Conservation (phyloP, 1,140 invertebrate genomes). For the Drosophila pallidifrons region DNA sequence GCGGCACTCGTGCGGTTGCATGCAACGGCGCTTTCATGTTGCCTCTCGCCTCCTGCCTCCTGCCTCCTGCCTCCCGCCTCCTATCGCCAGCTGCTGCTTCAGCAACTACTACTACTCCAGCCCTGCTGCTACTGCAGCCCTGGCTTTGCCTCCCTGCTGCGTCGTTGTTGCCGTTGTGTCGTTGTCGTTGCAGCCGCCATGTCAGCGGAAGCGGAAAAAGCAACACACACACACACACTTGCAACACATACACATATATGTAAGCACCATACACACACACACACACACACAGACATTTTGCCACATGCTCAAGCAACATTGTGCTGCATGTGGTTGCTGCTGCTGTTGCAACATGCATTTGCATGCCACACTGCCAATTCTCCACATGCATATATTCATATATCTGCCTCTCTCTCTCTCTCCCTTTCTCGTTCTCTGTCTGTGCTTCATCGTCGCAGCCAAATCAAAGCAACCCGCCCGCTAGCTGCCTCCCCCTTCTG, state of each 20-base stretch:
- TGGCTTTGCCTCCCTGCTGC: neutral
- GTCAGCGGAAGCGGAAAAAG: slow-evolving; percentile 82
- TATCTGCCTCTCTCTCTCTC: neutral
- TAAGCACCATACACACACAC: slow-evolving; percentile 11
- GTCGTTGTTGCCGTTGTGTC: slow-evolving; percentile 4
- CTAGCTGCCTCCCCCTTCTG: neutral
- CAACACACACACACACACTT: slow-evolving; percentile 56
- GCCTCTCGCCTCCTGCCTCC: slow-evolving; percentile 30
- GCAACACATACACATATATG: slow-evolving; percentile 21
- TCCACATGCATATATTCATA: slow-evolving; percentile 3
- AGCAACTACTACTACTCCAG: neutral
- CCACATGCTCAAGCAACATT: slow-evolving; percentile 55
- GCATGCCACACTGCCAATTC: slow-evolving; percentile 66
- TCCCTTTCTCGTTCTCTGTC: neutral
- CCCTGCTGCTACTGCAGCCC: neutral
- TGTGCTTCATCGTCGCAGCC: slow-evolving; percentile 15
- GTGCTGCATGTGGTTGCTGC: slow-evolving; percentile 43
- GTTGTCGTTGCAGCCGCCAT: slow-evolving; percentile 62
- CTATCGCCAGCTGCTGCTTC: too few species aligned
- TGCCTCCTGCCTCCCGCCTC: neutral
- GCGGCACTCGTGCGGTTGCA: slow-evolving; percentile 79
- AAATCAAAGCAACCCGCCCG: slow-evolving; percentile 11
- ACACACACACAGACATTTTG: slow-evolving; percentile 16
- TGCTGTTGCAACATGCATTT: slow-evolving; percentile 69
- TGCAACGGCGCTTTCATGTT: slow-evolving; percentile 81